Evolutionary conservation across 2,113 vertebrate species (phyloP).

Genomic region (Pagrus major): DNA sequence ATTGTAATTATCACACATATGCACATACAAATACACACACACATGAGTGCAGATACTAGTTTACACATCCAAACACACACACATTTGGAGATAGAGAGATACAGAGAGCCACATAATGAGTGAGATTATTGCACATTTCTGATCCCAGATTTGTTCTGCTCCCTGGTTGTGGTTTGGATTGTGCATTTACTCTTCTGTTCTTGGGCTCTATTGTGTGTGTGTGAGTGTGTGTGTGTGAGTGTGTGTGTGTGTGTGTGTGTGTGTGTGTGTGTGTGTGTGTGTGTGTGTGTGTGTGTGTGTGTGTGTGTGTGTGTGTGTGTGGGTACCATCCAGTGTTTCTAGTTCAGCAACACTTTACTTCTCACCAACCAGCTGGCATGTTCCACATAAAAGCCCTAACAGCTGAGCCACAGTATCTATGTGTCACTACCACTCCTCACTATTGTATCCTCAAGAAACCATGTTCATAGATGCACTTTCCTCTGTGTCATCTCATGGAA

Average conservation of each 20-base stretch:
- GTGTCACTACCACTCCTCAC: constrained; percentile 38
- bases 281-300: constrained; percentile 18
- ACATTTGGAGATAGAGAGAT: constrained; percentile 43
- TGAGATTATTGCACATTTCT: constrained; percentile 61
- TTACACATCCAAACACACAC: constrained; percentile 24
- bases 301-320: constrained; percentile 17
- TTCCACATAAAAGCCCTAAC: constrained; percentile 48
- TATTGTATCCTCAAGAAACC: constrained; percentile 36
- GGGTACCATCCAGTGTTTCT: constrained; percentile 37
- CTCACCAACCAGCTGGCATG: constrained; percentile 52
- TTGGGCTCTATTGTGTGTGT: constrained; percentile 17
- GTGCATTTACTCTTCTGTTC: constrained; percentile 34
- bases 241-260: constrained; percentile 29
- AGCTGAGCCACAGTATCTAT: constrained; percentile 47
- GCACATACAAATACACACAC: constrained; percentile 41
- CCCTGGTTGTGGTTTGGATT: constrained; percentile 35
- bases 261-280: constrained; percentile 31
- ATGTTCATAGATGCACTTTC: constrained; percentile 9
- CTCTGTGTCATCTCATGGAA: constrained; percentile 9
- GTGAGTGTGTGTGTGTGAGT: constrained; percentile 30
- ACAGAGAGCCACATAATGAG: constrained; percentile 54
- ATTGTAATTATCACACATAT: constrained; percentile 72
- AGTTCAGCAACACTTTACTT: constrained; percentile 48
- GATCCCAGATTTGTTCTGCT: constrained; percentile 61
- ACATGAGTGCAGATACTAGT: constrained; percentile 27